Conservation (phyloP, 2,797 vertebrate species). For the Acestrorhynchus altus region DNA sequence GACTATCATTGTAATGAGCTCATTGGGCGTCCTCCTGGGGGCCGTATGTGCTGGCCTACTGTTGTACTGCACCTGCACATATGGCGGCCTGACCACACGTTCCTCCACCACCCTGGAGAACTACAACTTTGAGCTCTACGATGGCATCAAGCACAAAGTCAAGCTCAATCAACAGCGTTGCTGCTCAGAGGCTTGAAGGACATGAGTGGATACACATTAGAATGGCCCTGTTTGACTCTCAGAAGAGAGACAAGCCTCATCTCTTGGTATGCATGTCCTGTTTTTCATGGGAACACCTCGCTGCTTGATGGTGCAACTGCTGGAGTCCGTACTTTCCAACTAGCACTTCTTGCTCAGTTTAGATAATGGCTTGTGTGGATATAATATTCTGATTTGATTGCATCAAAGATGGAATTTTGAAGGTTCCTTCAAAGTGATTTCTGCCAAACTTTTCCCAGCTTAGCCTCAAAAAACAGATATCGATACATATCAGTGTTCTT, state of each 20-base stretch:
- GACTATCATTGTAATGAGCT: conserved; percentile 98
- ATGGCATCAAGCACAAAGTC: conserved; percentile 98
- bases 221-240: conserved; percentile 49
- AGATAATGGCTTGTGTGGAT: conserved; percentile 30
- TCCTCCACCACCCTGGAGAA: conserved; percentile 98
- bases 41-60: conserved; percentile 93
- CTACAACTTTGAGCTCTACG: conserved; percentile 98
- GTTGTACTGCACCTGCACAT: conserved; percentile 96
- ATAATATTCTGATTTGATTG: conserved; percentile 35
- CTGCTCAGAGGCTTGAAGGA: conserved; percentile 83
- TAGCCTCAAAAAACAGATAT: conserved; percentile 65
- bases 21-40: conserved; percentile 90
- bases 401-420: conserved; percentile 47
- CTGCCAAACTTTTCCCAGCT: conserved; percentile 65
- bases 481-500: conserved; percentile 80
- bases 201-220: not conserved
- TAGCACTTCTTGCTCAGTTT: conserved; percentile 32
- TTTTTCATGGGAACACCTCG: conserved; percentile 36
- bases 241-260: conserved; percentile 46
- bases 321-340: conserved; percentile 21
- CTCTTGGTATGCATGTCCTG: conserved; percentile 53
- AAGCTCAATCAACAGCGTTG: conserved; percentile 98
- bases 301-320: conserved; percentile 9
- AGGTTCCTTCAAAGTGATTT: conserved; percentile 35
- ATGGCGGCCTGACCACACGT: conserved; percentile 91